Evolutionary conservation across 2,797 vertebrate genomes (phyloP), one percentile per base, ranked within the genome.

Genomic region (Margarornis squamiger): DNA sequence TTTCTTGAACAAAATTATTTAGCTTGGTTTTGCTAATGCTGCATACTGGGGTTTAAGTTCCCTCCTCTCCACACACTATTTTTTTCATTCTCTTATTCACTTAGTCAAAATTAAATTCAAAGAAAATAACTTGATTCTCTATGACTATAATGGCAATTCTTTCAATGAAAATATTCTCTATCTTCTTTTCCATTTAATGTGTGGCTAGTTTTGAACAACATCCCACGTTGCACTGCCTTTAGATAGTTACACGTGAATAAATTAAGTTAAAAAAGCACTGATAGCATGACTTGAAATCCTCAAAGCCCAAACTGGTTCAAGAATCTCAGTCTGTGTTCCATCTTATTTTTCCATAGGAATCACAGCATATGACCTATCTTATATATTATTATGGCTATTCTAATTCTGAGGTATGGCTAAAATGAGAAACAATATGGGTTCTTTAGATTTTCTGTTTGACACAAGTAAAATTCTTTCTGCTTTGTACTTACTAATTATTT

Each of bases 61-160:
- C 8, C 3, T 74, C 4, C 7, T 63, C 92, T 97, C 87, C 94
- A 79, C 73, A 78, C 67, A 17, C 23, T 34, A 39, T 95, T 97
- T 98, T 97, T 94, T 97, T 92, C 92, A 51, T n/a, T 80, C 5
- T 86, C 1, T 68, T 95, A 82, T 86, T 97, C 24, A 43, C 94
- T 97, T 45, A 97, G 90, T 82, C 86, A 97, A 96, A 97, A 98
- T 97, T 98, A 96, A 97, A 98, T 90, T 97, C 62, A 92, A 96
- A 71, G 30, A 96, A 92, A 73, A 51, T 2, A 48, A 36, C 14
- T 41, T 46, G 34, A 86, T 67, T 82, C 24, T 97, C 77, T 89
- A 55, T 93, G 83, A 96, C 94, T 97, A 97, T 97, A 97, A 95
- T 97, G 93, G 67, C 90, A 97, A 97, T 83, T 96, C 59, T 76